phyloP scores from a whole-genome alignment of 2,113 vertebrate genomes.

The Herpailurus yagouaroundi region DNA sequence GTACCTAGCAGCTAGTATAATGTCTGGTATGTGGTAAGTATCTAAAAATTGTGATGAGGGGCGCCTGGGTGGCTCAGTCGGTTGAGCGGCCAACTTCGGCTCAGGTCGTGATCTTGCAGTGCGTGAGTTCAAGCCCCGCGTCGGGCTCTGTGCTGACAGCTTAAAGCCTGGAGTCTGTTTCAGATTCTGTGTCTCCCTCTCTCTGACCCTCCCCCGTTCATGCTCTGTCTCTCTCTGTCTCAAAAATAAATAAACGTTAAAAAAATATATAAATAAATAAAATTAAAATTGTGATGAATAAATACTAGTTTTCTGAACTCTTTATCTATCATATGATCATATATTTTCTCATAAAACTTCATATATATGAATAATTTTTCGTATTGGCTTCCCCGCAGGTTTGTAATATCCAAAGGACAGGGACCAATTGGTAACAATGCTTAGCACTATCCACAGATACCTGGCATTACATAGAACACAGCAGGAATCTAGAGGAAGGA shows the following conservation, averaged over 20 bases:
- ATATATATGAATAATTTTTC: neutral
- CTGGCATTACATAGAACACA: neutral
- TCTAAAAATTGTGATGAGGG: neutral
- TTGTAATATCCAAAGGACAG: slow-evolving; percentile 27
- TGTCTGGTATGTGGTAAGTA: neutral
- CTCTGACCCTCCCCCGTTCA: too few species aligned
- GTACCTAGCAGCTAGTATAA: neutral
- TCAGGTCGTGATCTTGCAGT: too few species aligned
- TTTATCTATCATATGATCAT: slow-evolving; percentile 9
- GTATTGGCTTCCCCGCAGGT: neutral
- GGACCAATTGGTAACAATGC: neutral
- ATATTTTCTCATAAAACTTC: slow-evolving; percentile 36
- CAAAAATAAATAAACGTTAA: too few species aligned
- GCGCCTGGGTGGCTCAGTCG: too few species aligned
- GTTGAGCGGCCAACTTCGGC: too few species aligned
- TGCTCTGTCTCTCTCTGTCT: too few species aligned
- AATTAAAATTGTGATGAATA: neutral
- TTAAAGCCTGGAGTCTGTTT: too few species aligned
- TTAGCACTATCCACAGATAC: neutral
- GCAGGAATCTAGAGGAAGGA: neutral
- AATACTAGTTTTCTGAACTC: slow-evolving; percentile 17
- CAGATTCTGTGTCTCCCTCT: too few species aligned
- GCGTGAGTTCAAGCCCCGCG: too few species aligned
- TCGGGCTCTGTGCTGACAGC: too few species aligned
- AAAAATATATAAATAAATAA: too few species aligned